These are phyloP conservation scores for Melieria omissa DNA, from an alignment of 2,888 invertebrate genomes.

Conservation along the genomic window DNA sequence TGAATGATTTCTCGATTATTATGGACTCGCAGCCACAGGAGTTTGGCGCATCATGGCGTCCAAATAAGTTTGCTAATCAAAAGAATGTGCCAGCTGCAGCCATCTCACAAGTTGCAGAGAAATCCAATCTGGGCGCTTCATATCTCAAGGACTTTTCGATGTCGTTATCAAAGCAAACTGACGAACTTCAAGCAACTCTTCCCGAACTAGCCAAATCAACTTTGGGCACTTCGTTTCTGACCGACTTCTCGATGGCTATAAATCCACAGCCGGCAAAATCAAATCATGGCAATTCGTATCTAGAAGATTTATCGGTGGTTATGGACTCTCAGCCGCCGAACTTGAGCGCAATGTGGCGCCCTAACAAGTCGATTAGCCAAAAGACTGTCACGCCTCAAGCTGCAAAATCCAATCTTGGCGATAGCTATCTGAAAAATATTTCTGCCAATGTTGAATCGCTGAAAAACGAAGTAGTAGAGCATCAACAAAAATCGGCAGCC, in stretches of 20 bases:
- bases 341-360: too few relatives aligned
- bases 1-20: constrained; percentile 23
- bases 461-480: background rate
- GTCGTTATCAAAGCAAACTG: background rate
- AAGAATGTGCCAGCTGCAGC: too few relatives aligned
- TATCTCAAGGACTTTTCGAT: too few relatives aligned
- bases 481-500: background rate
- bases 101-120: background rate
- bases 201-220: background rate
- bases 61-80: background rate
- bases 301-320: constrained; percentile 20
- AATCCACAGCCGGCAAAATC: constrained; percentile 2
- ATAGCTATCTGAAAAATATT: constrained; percentile 23
- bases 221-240: background rate
- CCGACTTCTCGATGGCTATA: constrained; percentile 9
- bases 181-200: background rate
- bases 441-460: constrained; percentile 35
- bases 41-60: constrained; percentile 11
- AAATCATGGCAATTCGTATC: background rate
- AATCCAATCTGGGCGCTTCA: too few relatives aligned
- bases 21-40: constrained; percentile 18
- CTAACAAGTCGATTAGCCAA: too few relatives aligned
- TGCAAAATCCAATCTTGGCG: background rate
- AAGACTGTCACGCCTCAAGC: background rate
- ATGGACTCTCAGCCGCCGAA: constrained; percentile 2